Evolutionary conservation across 2,113 vertebrate genomes (phyloP).

Genomic region (Protobothrops mucrosquamatus): DNA sequence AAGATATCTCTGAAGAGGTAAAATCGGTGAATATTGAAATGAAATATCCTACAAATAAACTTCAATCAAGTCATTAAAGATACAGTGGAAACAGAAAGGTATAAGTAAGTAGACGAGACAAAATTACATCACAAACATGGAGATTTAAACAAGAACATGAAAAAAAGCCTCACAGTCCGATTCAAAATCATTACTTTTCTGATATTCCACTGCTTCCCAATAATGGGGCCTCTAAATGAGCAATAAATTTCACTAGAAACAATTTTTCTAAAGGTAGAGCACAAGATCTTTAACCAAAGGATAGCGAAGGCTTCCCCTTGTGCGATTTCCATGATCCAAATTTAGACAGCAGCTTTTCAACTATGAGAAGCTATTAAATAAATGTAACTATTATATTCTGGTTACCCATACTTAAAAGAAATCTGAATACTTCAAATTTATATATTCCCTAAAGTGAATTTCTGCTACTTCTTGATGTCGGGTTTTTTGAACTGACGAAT

Average conservation of each 20-base stretch:
- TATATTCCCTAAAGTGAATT: neutral
- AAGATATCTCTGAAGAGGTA: neutral
- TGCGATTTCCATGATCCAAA: neutral
- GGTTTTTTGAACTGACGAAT: neutral
- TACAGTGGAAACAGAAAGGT: neutral
- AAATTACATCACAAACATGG: neutral
- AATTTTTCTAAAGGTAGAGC: neutral
- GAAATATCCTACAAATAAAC: neutral
- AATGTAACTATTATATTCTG: neutral
- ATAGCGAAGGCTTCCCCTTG: constrained; percentile 17
- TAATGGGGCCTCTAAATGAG: neutral
- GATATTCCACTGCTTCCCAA: neutral
- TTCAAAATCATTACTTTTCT: neutral
- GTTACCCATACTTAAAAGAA: neutral
- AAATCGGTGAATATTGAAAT: neutral
- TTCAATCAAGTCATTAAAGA: neutral
- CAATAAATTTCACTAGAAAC: neutral
- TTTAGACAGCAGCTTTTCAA: neutral
- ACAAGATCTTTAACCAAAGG: neutral
- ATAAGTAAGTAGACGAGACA: neutral
- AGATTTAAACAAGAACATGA: neutral
- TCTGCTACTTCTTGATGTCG: neutral
- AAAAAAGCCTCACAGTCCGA: neutral
- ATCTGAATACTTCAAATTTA: neutral
- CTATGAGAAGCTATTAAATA: neutral